phyloP scores from a whole-genome alignment of 2,888 invertebrate genomes.

The Dryobotodes eremita region DNA sequence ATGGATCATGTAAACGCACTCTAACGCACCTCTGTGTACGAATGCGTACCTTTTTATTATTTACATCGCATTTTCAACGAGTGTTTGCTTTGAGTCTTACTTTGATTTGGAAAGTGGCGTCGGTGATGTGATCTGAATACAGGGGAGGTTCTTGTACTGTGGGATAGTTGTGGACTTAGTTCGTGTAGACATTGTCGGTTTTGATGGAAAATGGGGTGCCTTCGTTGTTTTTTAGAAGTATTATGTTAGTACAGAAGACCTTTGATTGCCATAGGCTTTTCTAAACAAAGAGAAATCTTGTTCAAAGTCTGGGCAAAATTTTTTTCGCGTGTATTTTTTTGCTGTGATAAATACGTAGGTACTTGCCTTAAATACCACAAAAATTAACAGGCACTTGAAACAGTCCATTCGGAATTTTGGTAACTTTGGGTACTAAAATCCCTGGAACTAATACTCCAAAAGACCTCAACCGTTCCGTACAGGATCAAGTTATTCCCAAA shows the following conservation, averaged over 20 bases:
- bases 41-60: slow-evolving; percentile 88
- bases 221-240: slow-evolving; percentile 22
- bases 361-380: background rate
- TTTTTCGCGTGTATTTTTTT: background rate
- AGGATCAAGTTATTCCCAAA: slow-evolving; percentile 31
- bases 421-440: slow-evolving; percentile 8
- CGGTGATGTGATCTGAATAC: slow-evolving; percentile 89
- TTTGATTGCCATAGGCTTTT: slow-evolving; percentile 18
- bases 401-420: background rate
- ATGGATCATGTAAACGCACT: slow-evolving; percentile 25
- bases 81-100: slow-evolving; percentile 89
- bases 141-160: slow-evolving; percentile 60
- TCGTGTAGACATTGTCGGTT: slow-evolving; percentile 38
- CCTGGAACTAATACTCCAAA: slow-evolving; percentile 16
- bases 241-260: background rate
- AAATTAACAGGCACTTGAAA: background rate
- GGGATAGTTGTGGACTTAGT: slow-evolving; percentile 53
- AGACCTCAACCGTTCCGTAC: slow-evolving; percentile 66
- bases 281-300: background rate
- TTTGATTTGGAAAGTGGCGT: slow-evolving; percentile 89
- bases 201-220: slow-evolving; percentile 22
- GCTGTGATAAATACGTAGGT: background rate
- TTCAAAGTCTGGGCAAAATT: background rate
- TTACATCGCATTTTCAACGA: slow-evolving; percentile 90
- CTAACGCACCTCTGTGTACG: slow-evolving; percentile 70